Conservation (phyloP, 2,113 vertebrate genomes). For the Lepisosteus osseus region DNA sequence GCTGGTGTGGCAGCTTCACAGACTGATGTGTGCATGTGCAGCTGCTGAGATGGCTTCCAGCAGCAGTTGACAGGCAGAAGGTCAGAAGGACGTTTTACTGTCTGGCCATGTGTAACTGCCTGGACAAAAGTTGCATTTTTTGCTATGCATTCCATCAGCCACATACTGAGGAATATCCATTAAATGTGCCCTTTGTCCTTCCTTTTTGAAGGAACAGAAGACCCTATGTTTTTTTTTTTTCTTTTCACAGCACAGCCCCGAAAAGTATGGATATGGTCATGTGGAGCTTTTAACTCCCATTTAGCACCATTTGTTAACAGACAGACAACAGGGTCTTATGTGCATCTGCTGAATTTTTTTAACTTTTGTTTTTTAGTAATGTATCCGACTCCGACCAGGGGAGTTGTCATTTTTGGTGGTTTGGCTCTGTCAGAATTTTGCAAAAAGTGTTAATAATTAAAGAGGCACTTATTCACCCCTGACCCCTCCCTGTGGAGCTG, state of each 20-base stretch:
- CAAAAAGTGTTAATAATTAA: constrained; percentile 5
- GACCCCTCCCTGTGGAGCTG: too few species aligned
- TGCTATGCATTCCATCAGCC: constrained; percentile 59
- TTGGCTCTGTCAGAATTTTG: constrained; percentile 10
- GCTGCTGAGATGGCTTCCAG: constrained; percentile 35
- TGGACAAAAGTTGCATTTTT: constrained; percentile 72
- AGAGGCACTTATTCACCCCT: too few species aligned
- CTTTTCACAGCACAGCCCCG: constrained; percentile 46
- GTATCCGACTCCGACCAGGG: not conserved
- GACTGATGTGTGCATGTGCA: constrained; percentile 12
- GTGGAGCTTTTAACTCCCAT: constrained; percentile 62
- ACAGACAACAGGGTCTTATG: not conserved
- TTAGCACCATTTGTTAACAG: constrained; percentile 10
- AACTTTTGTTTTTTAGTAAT: constrained; percentile 4
- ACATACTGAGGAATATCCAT: constrained; percentile 57
- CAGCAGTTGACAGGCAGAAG: constrained; percentile 50
- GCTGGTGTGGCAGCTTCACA: too few species aligned
- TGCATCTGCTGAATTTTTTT: not conserved
- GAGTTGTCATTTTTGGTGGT: not conserved
- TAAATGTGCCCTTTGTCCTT: constrained; percentile 79
- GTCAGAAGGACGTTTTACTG: constrained; percentile 65
- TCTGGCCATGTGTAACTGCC: constrained; percentile 65
- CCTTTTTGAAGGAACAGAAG: constrained; percentile 66
- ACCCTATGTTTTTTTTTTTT: constrained; percentile 53
- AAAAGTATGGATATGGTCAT: constrained; percentile 52